Base-by-base conservation (phyloP, 1,140 invertebrate genomes). In the Diploscapter pachys region DNA sequence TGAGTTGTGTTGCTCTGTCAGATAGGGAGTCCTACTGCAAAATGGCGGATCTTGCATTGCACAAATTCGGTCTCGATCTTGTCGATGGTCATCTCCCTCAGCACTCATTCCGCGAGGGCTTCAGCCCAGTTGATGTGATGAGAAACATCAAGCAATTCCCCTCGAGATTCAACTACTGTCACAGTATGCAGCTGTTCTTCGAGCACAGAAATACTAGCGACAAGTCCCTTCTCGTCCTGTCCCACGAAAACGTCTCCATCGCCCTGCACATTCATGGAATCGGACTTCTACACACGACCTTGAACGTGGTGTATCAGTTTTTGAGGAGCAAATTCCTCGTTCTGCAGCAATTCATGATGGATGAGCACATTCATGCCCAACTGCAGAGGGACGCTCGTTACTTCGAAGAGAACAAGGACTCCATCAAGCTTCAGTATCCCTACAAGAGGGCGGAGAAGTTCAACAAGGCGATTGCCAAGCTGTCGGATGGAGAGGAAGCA, bases 71-170 rank as follows among this genome's bases (percentile, higher is more conserved):
- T 55, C 85, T 99, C 53, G 87, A 90, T 31, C 91, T 93, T 1
- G 89, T 94, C 3, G 92, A 96, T 83, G 92, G 95, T 84, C 91
- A 95, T 86, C 88, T 99, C 57, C 96, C 96, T 5, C 95, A 93
- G 81, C 94, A 98, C 87, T 96, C 93, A 3, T 88, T 99, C 59
- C 95, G 98, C 86, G 82, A 92, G 89, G 96, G 96, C 59, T 87
- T 98, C n/a, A 96, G 99, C 89, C 93, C 98, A 3, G 87, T 99
- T 56, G 93, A 97, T 88, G 96, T 99, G 63, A 98, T 98, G 92
- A 89, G 95, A 63, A 97, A 98, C 82, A 95, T 99, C 71, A 91
- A 96, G 81, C 90, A 93, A 4, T 99, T 99, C 88, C 95, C 98
- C 4, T 91, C 92, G 0, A 92, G 92, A 77, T 98, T 95, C 87